A percentile compares a stretch with the other conserved stretches of the same genome.
These are phyloP conservation scores for Rhinella marina DNA, from an alignment of 2,797 vertebrate species.

Conservation along the genomic window DNA sequence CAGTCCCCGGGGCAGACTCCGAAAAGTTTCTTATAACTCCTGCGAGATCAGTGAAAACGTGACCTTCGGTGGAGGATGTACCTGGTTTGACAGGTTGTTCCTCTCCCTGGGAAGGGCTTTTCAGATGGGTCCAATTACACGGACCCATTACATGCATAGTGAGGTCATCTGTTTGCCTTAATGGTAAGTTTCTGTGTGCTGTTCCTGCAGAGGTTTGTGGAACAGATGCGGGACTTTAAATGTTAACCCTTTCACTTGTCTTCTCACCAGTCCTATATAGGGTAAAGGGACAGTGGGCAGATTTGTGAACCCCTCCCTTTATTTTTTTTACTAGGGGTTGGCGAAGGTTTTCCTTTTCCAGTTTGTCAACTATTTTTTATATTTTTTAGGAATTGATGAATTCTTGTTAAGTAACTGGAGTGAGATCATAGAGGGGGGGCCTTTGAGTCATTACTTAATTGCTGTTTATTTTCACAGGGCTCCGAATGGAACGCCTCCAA, in stretches of 20 bases:
- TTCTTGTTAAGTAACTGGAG: conserved; percentile 16
- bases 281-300: background rate
- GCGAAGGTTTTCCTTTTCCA: background rate
- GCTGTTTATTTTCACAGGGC: conserved; percentile 78
- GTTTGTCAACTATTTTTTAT: background rate
- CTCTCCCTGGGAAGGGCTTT: conserved; percentile 34
- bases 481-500: conserved; percentile 98
- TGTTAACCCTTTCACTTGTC: conserved; percentile 6
- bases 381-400: background rate
- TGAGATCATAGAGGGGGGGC: conserved; percentile 11
- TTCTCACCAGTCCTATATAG: background rate
- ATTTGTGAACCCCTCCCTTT: background rate
- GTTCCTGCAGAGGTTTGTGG: conserved; percentile 12
- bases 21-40: background rate
- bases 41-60: conserved; percentile 19
- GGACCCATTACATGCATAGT: background rate
- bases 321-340: background rate
- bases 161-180: conserved; percentile 56
- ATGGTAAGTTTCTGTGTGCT: conserved; percentile 42
- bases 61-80: conserved; percentile 17
- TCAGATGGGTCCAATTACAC: conserved; percentile 40
- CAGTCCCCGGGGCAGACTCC: background rate
- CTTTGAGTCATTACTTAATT: background rate
- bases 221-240: background rate
- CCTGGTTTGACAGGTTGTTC: conserved; percentile 59